Base-by-base conservation (phyloP, 2,113 vertebrate species). In the Microtus pennsylvanicus region DNA sequence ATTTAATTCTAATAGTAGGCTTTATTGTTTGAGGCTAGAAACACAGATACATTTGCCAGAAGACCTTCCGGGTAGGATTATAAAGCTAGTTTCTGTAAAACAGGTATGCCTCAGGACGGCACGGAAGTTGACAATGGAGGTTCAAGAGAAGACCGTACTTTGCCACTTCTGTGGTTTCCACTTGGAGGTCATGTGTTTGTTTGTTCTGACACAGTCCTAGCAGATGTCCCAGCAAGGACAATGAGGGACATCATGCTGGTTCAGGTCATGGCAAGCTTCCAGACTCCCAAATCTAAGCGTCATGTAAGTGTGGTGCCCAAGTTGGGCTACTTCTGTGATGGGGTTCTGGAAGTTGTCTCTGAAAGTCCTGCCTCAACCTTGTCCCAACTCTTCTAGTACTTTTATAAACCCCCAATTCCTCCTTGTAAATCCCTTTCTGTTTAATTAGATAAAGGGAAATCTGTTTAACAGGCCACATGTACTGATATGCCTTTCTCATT, bases 1-100 rank as follows among this genome's bases (percentile, higher is more conserved):
- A 47, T 28, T 93, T 72, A 78, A 70, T 69, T 94, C 87, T 90
- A 90, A 63, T 82, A 74, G 67, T 35, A 75, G 85, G 72, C 63
- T n/a, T 95, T 89, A 38, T 9, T 88, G 35, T 69, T 92, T 94
- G 50, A 94, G 70, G 26, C 42, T 94, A 55, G 92, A 96, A 96
- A 93, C 47, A 72, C 67, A 76, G 55, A 76, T 82, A 26, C 10
- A 21, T 93, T 87, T 96, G 38, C 67, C 45, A 63, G 58, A 89
- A 28, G 4, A 91, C 26, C 50, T 81, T 94, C 70, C 30, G 81
- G 65, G 19, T 70, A 91, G 67, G 7, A 70, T 94, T 55, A 87
- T 52, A 58, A 94, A 63, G 12, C 19, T 94, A 63, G 24, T 97
- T 93, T 95, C 65, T 65, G 13, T 77, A 38, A 95, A 95, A 93